Conservation (phyloP, 2,113 vertebrate genomes). For the Brachionichthys hirsutus region DNA sequence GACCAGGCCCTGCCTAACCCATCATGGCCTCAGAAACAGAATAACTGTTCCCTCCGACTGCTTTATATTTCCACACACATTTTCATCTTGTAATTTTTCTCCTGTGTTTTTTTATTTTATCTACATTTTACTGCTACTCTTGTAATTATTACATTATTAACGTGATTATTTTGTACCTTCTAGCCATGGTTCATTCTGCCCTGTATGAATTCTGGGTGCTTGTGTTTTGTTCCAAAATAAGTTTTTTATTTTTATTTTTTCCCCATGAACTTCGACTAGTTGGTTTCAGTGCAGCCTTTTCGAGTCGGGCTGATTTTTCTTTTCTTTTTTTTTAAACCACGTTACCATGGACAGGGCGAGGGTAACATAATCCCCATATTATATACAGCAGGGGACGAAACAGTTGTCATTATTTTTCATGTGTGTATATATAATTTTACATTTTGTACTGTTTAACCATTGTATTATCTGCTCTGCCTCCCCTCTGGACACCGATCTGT, state of each 20-base stretch:
- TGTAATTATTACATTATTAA: conserved; percentile 75
- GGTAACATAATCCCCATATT: conserved; percentile 47
- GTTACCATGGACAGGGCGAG: conserved; percentile 44
- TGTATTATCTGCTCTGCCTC: conserved; percentile 53
- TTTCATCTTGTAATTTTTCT: conserved; percentile 51
- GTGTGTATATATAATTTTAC: conserved; percentile 62
- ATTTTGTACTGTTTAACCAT: conserved; percentile 70
- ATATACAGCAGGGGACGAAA: conserved; percentile 44
- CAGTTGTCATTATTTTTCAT: conserved; percentile 37
- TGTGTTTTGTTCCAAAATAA: conserved; percentile 35
- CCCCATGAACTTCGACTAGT: conserved; percentile 24
- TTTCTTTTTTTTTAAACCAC: no score
- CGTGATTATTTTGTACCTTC: conserved; percentile 65
- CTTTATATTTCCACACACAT: neutral
- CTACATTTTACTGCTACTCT: conserved; percentile 66
- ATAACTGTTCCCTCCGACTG: no score
- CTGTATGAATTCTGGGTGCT: conserved; percentile 41
- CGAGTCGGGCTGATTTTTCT: conserved; percentile 41
- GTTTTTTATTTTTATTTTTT: conserved; percentile 49
- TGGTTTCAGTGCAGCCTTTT: conserved; percentile 35
- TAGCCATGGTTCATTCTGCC: conserved; percentile 34
- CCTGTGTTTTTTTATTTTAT: conserved; percentile 47
- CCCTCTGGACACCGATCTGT: conserved; percentile 33
- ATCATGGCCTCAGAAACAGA: conserved; percentile 15
- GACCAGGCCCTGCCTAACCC: conserved; percentile 45